These are phyloP conservation scores for Macrocentrus cingulum DNA, from an alignment of 1,140 invertebrate genomes.

Conservation along the genomic window DNA sequence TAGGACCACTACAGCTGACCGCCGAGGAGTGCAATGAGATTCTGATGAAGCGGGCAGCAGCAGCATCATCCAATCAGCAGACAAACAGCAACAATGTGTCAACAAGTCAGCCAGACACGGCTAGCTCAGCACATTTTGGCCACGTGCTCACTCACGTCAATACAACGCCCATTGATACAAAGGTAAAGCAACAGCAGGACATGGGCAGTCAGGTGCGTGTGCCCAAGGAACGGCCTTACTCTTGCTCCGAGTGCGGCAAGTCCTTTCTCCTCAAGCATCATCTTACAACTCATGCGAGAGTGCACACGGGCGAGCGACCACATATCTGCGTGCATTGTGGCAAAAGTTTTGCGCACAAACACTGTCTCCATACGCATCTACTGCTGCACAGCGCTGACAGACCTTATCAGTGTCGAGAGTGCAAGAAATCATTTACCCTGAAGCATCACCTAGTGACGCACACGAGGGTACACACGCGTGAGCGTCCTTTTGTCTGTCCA, in stretches of 20 bases:
- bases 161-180: conserved; percentile 60
- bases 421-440: conserved; percentile 83
- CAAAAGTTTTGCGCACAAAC: conserved; percentile 83
- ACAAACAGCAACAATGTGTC: conserved; percentile 46
- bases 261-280: conserved; percentile 81
- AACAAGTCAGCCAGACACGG: conserved; percentile 55
- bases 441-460: conserved; percentile 80
- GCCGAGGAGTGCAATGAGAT: conserved; percentile 78
- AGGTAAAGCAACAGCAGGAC: conserved; percentile 64
- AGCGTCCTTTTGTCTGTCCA: conserved; percentile 77
- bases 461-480: conserved; percentile 71
- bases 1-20: conserved; percentile 71
- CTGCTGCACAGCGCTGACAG: conserved; percentile 77
- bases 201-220: conserved; percentile 63
- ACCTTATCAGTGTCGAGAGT: conserved; percentile 80
- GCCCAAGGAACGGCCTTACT: conserved; percentile 75
- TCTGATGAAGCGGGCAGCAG: conserved; percentile 67
- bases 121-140: conserved; percentile 47
- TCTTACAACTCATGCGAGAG: conserved; percentile 75
- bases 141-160: conserved; percentile 59
- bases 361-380: conserved; percentile 80
- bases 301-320: conserved; percentile 79
- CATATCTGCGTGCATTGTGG: conserved; percentile 83
- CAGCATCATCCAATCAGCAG: conserved; percentile 42
- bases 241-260: conserved; percentile 79